These are phyloP conservation scores for Callopanchax toddi DNA, from an alignment of 2,113 vertebrate genomes.

Conservation along the genomic window DNA sequence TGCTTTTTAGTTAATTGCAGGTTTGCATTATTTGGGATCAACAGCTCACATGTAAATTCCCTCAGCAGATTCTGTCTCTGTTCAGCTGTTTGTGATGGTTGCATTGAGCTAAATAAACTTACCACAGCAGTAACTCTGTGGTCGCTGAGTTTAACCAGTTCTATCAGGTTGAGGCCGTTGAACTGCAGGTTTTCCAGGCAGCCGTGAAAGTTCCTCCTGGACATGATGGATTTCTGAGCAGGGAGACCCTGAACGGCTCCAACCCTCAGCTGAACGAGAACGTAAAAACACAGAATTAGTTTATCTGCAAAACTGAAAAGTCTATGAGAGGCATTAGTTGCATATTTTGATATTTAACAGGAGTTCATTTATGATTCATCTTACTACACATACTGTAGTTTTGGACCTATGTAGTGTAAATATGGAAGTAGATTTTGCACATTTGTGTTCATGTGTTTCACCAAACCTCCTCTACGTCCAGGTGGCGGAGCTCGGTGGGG, in stretches of 20 bases:
- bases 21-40: too few species aligned
- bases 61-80: too few species aligned
- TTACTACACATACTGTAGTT: neutral
- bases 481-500: conserved; percentile 82
- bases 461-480: conserved; percentile 88
- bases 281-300: neutral
- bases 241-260: conserved; percentile 81
- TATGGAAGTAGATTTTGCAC: neutral
- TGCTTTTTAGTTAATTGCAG: too few species aligned
- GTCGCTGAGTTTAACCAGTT: conserved; percentile 76
- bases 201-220: conserved; percentile 85
- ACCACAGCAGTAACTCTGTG: conserved; percentile 82
- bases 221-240: conserved; percentile 73
- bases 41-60: too few species aligned
- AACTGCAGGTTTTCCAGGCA: conserved; percentile 93
- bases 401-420: neutral
- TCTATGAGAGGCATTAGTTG: too few species aligned
- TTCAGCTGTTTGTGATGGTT: neutral
- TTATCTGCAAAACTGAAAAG: too few species aligned
- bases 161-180: conserved; percentile 86
- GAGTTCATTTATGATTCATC: too few species aligned
- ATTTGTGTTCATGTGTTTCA: neutral
- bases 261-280: conserved; percentile 86
- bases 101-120: conserved; percentile 55
- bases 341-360: too few species aligned